phyloP scores from a whole-genome alignment of 2,888 invertebrate species.

The Protula sp. region DNA sequence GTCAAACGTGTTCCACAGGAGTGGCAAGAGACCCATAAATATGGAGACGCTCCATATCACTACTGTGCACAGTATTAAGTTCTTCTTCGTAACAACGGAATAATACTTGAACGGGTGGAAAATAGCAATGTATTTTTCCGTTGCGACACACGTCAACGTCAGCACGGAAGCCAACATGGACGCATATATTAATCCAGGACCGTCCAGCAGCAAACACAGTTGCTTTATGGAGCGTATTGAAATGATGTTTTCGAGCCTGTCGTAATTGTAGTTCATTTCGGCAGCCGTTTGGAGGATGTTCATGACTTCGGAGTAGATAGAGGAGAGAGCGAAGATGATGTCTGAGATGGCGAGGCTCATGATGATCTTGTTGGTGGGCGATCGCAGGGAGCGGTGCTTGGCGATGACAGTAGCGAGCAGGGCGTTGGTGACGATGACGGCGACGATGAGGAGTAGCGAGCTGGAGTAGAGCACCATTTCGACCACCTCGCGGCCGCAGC shows the following conservation, averaged over 20 bases:
- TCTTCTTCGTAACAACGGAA: no score
- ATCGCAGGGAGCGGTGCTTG: not conserved
- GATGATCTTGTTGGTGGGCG: slow-evolving; percentile 1
- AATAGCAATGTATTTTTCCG: slow-evolving; percentile 1
- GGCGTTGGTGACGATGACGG: not conserved
- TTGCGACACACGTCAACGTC: no score
- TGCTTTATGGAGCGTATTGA: not conserved
- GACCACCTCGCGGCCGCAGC: not conserved
- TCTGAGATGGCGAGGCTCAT: slow-evolving; percentile 2
- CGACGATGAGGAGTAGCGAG: not conserved
- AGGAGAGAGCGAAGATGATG: not conserved
- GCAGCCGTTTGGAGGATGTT: not conserved
- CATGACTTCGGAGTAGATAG: slow-evolving; percentile 1
- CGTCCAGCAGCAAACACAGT: slow-evolving; percentile 4
- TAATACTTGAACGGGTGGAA: no score
- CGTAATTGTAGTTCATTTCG: not conserved
- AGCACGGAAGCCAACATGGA: no score
- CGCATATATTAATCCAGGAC: no score
- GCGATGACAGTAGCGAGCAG: not conserved
- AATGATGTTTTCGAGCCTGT: not conserved
- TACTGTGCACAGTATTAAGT: no score
- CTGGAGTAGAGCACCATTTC: not conserved
- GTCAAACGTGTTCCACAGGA: slow-evolving; percentile 4
- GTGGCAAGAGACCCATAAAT: slow-evolving; percentile 1
- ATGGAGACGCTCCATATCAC: slow-evolving; percentile 4